Percentiles rank a stretch among this genome's conserved stretches.
Conservation (phyloP, 2,113 vertebrate species). For the Oryzias celebensis region DNA sequence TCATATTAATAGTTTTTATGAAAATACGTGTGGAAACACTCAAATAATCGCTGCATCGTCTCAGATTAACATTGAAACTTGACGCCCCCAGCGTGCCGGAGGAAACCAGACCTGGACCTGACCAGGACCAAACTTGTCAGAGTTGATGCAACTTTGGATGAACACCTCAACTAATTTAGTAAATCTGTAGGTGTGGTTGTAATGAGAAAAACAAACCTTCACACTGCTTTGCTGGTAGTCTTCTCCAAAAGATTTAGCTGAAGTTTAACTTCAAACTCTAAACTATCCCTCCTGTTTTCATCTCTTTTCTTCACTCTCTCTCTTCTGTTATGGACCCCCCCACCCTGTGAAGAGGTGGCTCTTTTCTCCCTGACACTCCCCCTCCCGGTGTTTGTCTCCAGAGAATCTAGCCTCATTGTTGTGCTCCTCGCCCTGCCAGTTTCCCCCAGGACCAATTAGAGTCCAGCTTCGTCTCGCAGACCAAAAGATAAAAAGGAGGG, state of each 20-base stretch:
- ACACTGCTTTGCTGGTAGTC: not conserved
- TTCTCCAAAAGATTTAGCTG: too few species aligned
- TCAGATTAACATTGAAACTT: too few species aligned
- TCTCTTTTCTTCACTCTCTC: conserved; percentile 20
- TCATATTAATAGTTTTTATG: too few species aligned
- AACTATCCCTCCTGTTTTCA: conserved; percentile 6
- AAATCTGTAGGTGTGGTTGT: too few species aligned
- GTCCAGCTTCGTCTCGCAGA: conserved; percentile 88
- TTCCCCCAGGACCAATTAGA: conserved; percentile 97
- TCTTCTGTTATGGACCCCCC: conserved; percentile 46
- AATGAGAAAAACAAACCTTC: not conserved
- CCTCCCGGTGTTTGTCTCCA: conserved; percentile 84
- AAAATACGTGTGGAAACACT: too few species aligned
- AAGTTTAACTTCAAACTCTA: too few species aligned
- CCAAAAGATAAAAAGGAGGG: conserved; percentile 90
- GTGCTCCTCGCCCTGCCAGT: conserved; percentile 85
- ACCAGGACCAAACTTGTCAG: too few species aligned
- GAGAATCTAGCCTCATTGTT: conserved; percentile 82
- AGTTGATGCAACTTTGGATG: too few species aligned
- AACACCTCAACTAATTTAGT: too few species aligned
- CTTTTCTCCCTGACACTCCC: conserved; percentile 67
- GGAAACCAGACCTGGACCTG: too few species aligned
- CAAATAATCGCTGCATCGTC: too few species aligned
- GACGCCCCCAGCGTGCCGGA: too few species aligned
- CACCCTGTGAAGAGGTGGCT: conserved; percentile 76